These are phyloP conservation scores for Palythoa heliodiscus DNA, from an alignment of 92 coral and sea anemone genomes.

Conservation along the genomic window DNA sequence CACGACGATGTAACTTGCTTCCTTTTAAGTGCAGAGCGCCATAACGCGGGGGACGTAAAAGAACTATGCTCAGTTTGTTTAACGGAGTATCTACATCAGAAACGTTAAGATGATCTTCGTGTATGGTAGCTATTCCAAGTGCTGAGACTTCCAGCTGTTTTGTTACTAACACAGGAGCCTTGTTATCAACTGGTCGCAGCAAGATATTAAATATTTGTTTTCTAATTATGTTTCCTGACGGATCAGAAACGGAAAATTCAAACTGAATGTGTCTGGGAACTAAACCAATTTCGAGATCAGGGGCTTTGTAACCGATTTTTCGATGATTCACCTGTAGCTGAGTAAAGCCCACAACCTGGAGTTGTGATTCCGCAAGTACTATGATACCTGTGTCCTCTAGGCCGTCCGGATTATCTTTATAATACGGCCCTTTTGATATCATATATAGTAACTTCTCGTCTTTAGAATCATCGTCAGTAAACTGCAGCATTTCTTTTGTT, in stretches of 20 bases:
- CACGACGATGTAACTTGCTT: slow-evolving; percentile 59
- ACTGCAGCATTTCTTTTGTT: slow-evolving; percentile 61
- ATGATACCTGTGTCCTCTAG: slow-evolving; percentile 69
- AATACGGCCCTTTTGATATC: slow-evolving; percentile 67
- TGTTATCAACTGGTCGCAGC: slow-evolving; percentile 75
- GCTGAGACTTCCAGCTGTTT: slow-evolving; percentile 62
- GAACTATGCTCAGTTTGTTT: slow-evolving; percentile 51
- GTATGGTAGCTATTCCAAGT: slow-evolving; percentile 46
- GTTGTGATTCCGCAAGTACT: slow-evolving; percentile 60
- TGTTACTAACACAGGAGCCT: slow-evolving; percentile 61
- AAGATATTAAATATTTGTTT: slow-evolving; percentile 64
- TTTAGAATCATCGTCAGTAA: slow-evolving; percentile 83
- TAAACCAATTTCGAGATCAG: slow-evolving; percentile 74
- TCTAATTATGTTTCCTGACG: slow-evolving; percentile 73
- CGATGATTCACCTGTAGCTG: slow-evolving; percentile 84
- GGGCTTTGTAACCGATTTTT: slow-evolving; percentile 79
- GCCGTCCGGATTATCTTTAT: slow-evolving; percentile 55
- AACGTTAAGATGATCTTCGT: slow-evolving; percentile 37
- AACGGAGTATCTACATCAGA: slow-evolving; percentile 66
- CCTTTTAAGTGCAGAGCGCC: slow-evolving; percentile 71
- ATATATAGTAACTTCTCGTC: slow-evolving; percentile 71
- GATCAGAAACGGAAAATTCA: slow-evolving; percentile 90
- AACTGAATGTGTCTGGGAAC: slow-evolving; percentile 80
- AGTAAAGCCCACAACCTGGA: slow-evolving; percentile 69
- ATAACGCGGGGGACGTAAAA: slow-evolving; percentile 70